Evolutionary conservation across 2,797 vertebrate genomes (phyloP).

Genomic region (Fringilla coelebs): DNA sequence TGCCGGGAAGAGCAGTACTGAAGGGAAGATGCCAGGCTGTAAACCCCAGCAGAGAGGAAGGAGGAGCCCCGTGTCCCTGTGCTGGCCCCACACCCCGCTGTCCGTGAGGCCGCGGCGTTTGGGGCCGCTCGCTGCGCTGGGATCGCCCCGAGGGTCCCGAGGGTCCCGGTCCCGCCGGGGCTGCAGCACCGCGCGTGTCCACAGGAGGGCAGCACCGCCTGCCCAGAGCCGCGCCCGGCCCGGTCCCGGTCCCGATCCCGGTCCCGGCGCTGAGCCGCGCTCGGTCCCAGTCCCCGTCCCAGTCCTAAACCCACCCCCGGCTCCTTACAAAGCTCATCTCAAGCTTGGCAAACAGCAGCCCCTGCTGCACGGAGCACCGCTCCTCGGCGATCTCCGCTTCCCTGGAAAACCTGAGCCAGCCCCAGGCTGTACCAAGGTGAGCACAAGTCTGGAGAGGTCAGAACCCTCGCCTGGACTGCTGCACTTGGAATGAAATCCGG

Average conservation of each 20-base stretch:
- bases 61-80: neutral
- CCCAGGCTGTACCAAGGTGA: too few species aligned
- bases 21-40: neutral
- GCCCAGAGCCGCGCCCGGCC: too few species aligned
- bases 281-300: fast-evolving
- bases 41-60: fast-evolving
- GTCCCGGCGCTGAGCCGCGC: fast-evolving
- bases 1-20: neutral
- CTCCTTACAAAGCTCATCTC: fast-evolving
- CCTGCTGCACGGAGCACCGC: too few species aligned
- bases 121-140: constrained; percentile 91
- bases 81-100: fast-evolving
- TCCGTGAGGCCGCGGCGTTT: constrained; percentile 42
- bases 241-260: too few species aligned
- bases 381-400: fast-evolving
- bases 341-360: fast-evolving
- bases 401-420: neutral
- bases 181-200: neutral
- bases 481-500: neutral
- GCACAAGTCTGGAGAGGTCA: too few species aligned
- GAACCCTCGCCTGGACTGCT: fast-evolving
- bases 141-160: constrained; percentile 78
- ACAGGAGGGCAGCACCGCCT: too few species aligned
- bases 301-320: fast-evolving
- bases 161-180: too few species aligned